Percentiles rank a stretch among this genome's conserved stretches.
Evolutionary conservation across 2,113 vertebrate species (phyloP).

Genomic region (Nothocercus nigrocapillus): DNA sequence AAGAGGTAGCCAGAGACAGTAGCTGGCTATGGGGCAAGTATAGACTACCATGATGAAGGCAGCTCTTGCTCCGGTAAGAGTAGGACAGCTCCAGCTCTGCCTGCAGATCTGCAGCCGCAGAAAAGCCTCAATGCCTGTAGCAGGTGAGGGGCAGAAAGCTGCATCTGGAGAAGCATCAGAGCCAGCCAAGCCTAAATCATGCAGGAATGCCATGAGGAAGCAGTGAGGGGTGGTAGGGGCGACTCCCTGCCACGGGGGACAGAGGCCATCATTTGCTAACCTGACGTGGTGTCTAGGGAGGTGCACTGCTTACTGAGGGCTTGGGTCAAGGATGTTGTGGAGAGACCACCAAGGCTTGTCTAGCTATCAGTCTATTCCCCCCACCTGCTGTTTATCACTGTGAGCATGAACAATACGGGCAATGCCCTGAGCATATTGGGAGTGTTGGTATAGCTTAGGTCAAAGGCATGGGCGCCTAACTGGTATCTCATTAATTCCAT

Average conservation of each 20-base stretch:
- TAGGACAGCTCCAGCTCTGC: neutral
- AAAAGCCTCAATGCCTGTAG: neutral
- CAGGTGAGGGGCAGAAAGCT: neutral
- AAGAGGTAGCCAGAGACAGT: neutral
- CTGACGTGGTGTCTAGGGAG: neutral
- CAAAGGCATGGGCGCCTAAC: neutral
- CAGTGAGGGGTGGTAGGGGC: too few species aligned
- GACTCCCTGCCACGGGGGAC: too few species aligned
- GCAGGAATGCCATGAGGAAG: neutral
- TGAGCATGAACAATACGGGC: neutral
- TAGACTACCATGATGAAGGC: neutral
- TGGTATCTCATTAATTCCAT: neutral
- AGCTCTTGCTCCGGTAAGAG: too few species aligned
- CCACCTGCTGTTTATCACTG: neutral
- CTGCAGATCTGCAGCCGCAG: neutral
- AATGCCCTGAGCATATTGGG: neutral
- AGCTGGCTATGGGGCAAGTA: fast-evolving
- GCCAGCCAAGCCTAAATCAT: neutral
- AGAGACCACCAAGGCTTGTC: neutral
- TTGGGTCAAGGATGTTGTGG: neutral
- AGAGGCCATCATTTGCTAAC: neutral
- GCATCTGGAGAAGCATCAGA: neutral
- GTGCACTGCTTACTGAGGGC: neutral
- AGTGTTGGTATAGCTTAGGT: neutral
- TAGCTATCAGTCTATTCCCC: neutral